phyloP scores from a whole-genome alignment of 2,113 vertebrate species.

The Hepsetus odoe region DNA sequence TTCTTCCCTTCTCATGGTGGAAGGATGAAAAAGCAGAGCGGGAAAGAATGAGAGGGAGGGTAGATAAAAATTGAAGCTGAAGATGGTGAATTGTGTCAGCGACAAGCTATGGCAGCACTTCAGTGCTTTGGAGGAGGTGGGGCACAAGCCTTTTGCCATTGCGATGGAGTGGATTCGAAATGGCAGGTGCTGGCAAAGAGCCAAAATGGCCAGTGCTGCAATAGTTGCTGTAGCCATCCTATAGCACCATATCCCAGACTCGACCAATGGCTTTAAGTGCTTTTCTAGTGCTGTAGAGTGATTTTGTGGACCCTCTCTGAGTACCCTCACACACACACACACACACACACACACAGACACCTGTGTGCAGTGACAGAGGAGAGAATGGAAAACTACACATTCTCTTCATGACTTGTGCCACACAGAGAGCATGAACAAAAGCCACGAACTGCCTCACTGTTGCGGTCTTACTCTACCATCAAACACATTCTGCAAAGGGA shows the following conservation, averaged over 20 bases:
- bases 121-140: constrained; percentile 43
- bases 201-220: constrained; percentile 18
- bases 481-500: constrained; percentile 43
- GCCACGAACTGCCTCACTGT: constrained; percentile 18
- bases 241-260: not conserved
- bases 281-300: constrained; percentile 4
- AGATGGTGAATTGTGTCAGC: constrained; percentile 37
- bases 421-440: constrained; percentile 37
- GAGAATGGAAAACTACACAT: not conserved
- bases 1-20: constrained; percentile 52
- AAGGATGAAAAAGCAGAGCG: constrained; percentile 42
- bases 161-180: constrained; percentile 29
- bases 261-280: constrained; percentile 39
- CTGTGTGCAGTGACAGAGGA: constrained; percentile 6
- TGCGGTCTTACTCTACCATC: constrained; percentile 40
- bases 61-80: constrained; percentile 37
- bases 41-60: constrained; percentile 20
- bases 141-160: constrained; percentile 47
- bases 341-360: constrained; percentile 16
- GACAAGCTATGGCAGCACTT: constrained; percentile 44
- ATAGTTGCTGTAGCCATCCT: not conserved
- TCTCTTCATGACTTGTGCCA: not conserved
- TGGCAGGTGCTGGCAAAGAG: constrained; percentile 47
- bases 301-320: not conserved
- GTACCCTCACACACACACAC: not conserved